Evolutionary conservation across 1,140 invertebrate genomes (phyloP), one percentile per base, ranked within the genome.

Genomic region (Dufourea novaeangliae): DNA sequence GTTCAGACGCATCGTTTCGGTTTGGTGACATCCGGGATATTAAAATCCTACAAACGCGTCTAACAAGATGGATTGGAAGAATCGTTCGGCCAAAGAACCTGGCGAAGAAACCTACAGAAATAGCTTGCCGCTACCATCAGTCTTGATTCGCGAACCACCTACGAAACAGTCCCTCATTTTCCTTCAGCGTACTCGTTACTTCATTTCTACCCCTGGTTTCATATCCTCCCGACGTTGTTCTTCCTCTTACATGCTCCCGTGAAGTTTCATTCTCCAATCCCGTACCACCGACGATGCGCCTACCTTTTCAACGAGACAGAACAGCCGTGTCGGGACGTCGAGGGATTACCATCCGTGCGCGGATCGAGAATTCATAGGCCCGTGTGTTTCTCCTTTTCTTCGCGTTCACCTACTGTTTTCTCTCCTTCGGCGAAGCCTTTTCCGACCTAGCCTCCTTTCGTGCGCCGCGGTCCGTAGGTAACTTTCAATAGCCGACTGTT

Each of bases 301-400:
- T 69, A 69, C 32, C 32, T 56, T 56, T 25, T 56, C 32, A 37
- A 32, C 37, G 54, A 34, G 56, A 62, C 46, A 44, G 69, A 62
- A 62, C 27, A 50, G 56, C 69, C 20, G 37, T 39, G 62, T 62
- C 39, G 69, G 61, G 29, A 71, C 56, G 29, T 17, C 10, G 56
- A 62, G 69, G 56, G 62, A 71, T 71, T 61, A 71, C 39, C 56
- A 71, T 71, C n/a, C 56, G 39, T 46, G 44, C 39, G 29, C 59
- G 57, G 12, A 39, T 22, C 68, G 54, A 27, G 27, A 59, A 41
- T 54, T 57, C 68, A n/a, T 29, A 71, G 54, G 66, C 27, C n/a
- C 12, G 39, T 32, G 32, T 62, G 61, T 71, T 62, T 46, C n/a
- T 39, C 22, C 25, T 54, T 52, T 20, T 56, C 66, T 39, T 56